Evolutionary conservation across 2,113 vertebrate genomes (phyloP).

Genomic region (Mesitornis unicolor): DNA sequence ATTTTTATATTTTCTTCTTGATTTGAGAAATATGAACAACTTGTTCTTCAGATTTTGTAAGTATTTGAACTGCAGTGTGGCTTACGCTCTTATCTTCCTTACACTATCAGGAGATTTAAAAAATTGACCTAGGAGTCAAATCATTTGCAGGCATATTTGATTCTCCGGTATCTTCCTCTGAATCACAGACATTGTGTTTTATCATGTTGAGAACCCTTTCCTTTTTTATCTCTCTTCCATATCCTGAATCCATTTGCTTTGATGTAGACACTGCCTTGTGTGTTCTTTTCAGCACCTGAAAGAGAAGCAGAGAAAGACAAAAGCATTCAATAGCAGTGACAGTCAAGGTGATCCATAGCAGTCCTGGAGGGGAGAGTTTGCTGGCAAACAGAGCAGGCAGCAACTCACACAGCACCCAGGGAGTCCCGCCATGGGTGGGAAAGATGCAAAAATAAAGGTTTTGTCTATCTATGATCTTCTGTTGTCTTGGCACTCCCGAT

Average conservation of each 20-base stretch:
- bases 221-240: background rate
- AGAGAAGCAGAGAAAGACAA: slow-evolving; percentile 35
- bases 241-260: slow-evolving; percentile 57
- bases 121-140: background rate
- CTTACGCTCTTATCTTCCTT: background rate
- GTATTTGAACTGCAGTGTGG: background rate
- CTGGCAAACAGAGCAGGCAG: background rate
- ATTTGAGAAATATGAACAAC: background rate
- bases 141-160: background rate
- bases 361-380: slow-evolving; percentile 5
- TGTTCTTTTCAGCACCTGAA: slow-evolving; percentile 45
- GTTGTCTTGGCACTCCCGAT: background rate
- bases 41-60: background rate
- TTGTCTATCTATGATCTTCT: background rate
- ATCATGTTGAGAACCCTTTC: background rate
- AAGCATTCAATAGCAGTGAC: slow-evolving; percentile 34
- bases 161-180: background rate
- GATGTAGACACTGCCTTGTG: slow-evolving; percentile 25
- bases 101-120: background rate
- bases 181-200: background rate
- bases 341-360: slow-evolving; percentile 59
- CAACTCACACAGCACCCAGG: background rate
- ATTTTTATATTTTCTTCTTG: background rate
- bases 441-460: background rate
- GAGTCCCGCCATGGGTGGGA: background rate